Conservation (phyloP, 2,797 vertebrate genomes). For the Aeoliscus strigatus region DNA sequence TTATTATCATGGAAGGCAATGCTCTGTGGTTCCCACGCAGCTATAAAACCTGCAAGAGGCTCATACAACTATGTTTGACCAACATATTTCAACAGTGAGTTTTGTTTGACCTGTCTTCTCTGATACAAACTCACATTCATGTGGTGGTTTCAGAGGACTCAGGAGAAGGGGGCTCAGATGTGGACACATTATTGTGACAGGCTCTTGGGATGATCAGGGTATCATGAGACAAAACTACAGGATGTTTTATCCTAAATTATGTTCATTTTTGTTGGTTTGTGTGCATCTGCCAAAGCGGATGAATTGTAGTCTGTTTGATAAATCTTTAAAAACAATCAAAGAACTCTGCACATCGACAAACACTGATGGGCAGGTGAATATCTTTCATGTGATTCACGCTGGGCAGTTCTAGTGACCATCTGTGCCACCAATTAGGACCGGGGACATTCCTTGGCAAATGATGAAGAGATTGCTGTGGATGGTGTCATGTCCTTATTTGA, state of each 20-base stretch:
- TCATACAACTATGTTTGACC: not conserved
- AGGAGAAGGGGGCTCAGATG: slow-evolving; percentile 2
- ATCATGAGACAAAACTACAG: not conserved
- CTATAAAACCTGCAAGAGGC: not conserved
- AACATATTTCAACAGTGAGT: not conserved
- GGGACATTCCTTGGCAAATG: slow-evolving; percentile 46
- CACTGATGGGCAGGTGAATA: no score
- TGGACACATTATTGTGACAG: slow-evolving; percentile 3
- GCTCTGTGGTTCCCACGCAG: no score
- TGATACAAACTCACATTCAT: slow-evolving; percentile 10
- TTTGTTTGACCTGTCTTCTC: slow-evolving; percentile 8
- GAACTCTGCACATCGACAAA: no score
- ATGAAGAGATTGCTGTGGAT: slow-evolving; percentile 45
- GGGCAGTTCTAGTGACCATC: slow-evolving; percentile 13
- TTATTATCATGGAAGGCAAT: no score
- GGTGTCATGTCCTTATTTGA: slow-evolving; percentile 61
- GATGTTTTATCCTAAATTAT: not conserved
- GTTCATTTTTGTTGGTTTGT: slow-evolving; percentile 6
- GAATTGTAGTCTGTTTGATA: no score
- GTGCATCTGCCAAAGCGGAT: not conserved
- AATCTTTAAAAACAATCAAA: no score
- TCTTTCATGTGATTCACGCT: slow-evolving; percentile 9
- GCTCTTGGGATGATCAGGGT: slow-evolving; percentile 8
- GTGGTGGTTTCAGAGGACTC: slow-evolving; percentile 6
- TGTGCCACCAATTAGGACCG: slow-evolving; percentile 11